Percentiles rank a stretch among this genome's conserved stretches.
These are phyloP conservation scores for Columbina picui DNA, from an alignment of 2,113 vertebrate species.

Conservation along the genomic window DNA sequence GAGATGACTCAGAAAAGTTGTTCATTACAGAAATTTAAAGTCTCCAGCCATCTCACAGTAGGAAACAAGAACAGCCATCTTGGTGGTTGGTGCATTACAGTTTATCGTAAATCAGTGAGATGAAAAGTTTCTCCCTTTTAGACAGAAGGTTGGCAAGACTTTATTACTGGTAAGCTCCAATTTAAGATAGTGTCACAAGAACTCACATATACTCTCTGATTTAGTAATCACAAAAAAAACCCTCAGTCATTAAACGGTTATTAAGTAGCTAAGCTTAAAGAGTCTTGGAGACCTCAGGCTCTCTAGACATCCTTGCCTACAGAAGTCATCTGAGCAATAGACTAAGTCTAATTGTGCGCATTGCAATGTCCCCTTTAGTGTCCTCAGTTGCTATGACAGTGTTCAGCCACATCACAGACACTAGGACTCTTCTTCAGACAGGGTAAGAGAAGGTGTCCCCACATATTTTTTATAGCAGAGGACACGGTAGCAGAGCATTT, in stretches of 20 bases:
- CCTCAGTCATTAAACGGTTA: neutral
- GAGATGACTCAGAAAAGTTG: neutral
- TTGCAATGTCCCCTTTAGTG: neutral
- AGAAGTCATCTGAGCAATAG: neutral
- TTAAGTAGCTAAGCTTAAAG: neutral
- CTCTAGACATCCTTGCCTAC: neutral
- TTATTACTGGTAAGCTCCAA: neutral
- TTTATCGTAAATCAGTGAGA: neutral
- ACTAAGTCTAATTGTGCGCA: neutral
- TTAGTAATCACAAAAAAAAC: neutral
- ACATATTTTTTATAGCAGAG: neutral
- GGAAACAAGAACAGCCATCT: neutral
- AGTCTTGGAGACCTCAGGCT: neutral
- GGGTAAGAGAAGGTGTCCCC: neutral
- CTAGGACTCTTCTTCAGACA: neutral
- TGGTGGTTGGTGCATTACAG: neutral
- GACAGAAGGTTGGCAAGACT: neutral
- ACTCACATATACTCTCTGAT: neutral
- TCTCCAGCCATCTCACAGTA: neutral
- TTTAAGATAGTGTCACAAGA: neutral
- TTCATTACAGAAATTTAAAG: neutral
- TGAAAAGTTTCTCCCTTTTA: neutral
- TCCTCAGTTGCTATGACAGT: neutral
- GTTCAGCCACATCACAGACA: neutral
- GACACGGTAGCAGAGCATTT: neutral